Conservation (phyloP, 2,797 vertebrate genomes). For the Fistularia commersonii region DNA sequence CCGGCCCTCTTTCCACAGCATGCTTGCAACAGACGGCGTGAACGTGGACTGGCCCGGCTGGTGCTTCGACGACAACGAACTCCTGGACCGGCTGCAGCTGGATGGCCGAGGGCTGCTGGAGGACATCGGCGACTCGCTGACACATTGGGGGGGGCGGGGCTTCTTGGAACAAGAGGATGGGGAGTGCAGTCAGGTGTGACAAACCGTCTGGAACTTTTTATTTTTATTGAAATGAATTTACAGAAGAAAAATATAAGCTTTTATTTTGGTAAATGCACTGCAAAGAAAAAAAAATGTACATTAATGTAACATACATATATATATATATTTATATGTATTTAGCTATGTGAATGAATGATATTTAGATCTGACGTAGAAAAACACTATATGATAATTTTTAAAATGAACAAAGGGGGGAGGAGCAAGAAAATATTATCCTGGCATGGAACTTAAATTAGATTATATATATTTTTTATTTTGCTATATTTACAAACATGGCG, state of each 20-base stretch:
- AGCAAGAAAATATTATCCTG: no score
- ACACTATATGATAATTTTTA: no score
- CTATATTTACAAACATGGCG: no score
- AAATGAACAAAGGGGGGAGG: no score
- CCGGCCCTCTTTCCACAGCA: conserved; percentile 37
- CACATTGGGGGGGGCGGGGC: conserved; percentile 3
- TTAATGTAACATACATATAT: conserved; percentile 19
- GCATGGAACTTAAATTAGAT: no score
- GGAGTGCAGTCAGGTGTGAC: conserved; percentile 71
- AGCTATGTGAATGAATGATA: conserved; percentile 24
- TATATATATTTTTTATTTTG: no score
- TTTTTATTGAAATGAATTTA: not conserved
- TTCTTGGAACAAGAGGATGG: conserved; percentile 48
- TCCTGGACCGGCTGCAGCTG: conserved; percentile 51
- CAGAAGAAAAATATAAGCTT: not conserved
- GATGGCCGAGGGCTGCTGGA: conserved; percentile 32
- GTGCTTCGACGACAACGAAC: conserved; percentile 72
- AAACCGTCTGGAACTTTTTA: not conserved
- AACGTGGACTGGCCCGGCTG: conserved; percentile 77
- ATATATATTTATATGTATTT: conserved; percentile 8
- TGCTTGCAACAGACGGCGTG: conserved; percentile 38
- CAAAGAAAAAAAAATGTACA: no score
- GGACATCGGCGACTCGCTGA: conserved; percentile 33
- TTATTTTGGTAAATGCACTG: no score
- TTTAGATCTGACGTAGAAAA: no score